These are phyloP conservation scores for Actinostola sp. DNA, from an alignment of 92 coral and sea anemone species.

Conservation along the genomic window DNA sequence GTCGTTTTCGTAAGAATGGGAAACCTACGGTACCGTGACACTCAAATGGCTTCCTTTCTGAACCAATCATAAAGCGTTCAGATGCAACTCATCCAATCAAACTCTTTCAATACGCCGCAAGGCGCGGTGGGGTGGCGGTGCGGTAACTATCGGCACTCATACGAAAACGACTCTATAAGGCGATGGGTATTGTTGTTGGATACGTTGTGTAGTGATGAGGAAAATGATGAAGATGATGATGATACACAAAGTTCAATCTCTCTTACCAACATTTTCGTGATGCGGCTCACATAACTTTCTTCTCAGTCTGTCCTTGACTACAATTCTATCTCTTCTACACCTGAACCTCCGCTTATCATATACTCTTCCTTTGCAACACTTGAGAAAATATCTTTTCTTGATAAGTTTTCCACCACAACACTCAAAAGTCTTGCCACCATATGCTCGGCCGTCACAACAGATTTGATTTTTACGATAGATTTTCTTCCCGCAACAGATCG, in stretches of 20 bases:
- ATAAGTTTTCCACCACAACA: conserved; percentile 23
- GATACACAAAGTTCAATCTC: not conserved
- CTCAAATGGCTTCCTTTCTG: too few relatives aligned
- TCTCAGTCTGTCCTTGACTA: conserved; percentile 7
- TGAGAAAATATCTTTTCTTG: not conserved
- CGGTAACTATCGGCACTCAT: too few relatives aligned
- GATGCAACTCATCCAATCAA: too few relatives aligned
- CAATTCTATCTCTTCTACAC: conserved; percentile 7
- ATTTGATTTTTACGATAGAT: conserved; percentile 17
- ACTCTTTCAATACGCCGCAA: too few relatives aligned
- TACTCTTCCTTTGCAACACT: conserved; percentile 19
- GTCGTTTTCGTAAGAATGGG: too few relatives aligned
- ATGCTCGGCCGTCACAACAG: conserved; percentile 15
- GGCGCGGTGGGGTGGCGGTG: too few relatives aligned
- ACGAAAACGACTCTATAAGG: too few relatives aligned
- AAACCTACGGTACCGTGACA: too few relatives aligned
- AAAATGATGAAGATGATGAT: too few relatives aligned
- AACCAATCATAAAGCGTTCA: too few relatives aligned
- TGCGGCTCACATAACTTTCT: conserved; percentile 16
- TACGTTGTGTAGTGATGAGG: too few relatives aligned
- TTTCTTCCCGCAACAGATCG: conserved; percentile 23
- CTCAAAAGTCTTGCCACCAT: not conserved
- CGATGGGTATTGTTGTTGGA: too few relatives aligned
- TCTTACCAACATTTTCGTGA: conserved; percentile 19
- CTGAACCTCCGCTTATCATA: conserved; percentile 3